phyloP scores from a whole-genome alignment of 92 coral and sea anemone genomes.

The Porites lobata region DNA sequence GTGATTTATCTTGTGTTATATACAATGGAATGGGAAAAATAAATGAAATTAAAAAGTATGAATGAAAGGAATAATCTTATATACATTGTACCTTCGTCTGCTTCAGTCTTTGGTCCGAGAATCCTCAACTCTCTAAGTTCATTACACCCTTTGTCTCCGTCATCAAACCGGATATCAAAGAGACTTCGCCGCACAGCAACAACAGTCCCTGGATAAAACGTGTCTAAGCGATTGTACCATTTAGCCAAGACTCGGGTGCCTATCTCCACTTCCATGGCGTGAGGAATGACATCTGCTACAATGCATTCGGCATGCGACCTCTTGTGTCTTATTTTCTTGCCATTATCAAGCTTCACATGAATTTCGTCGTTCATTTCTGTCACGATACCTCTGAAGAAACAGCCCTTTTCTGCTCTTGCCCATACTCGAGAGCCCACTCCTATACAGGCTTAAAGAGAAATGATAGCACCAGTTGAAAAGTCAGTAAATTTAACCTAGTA shows the following conservation, averaged over 20 bases:
- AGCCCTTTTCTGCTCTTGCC: slow-evolving; percentile 92
- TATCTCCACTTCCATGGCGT: slow-evolving; percentile 82
- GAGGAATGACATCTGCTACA: slow-evolving; percentile 90
- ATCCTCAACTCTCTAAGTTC: slow-evolving; percentile 85
- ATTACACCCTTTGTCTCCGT: slow-evolving; percentile 93
- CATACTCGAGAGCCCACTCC: slow-evolving; percentile 90
- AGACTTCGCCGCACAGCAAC: slow-evolving; percentile 73
- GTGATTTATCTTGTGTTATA: too few relatives aligned
- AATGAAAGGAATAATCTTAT: too few relatives aligned
- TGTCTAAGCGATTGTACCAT: slow-evolving; percentile 90
- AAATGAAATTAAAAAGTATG: too few relatives aligned
- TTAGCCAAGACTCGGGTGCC: slow-evolving; percentile 91
- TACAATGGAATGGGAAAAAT: too few relatives aligned
- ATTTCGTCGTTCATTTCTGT: slow-evolving; percentile 87
- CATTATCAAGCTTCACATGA: slow-evolving; percentile 92
- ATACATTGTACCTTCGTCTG: slow-evolving; percentile 62
- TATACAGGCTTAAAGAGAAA: slow-evolving; percentile 79
- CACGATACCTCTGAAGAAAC: slow-evolving; percentile 85
- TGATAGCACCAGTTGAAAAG: background rate
- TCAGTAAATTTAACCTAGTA: background rate
- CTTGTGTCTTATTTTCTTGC: slow-evolving; percentile 81
- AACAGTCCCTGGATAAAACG: slow-evolving; percentile 88
- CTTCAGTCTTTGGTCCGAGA: slow-evolving; percentile 66
- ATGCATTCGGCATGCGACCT: slow-evolving; percentile 69
- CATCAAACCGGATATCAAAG: slow-evolving; percentile 87